These are phyloP conservation scores for Bombus difficillimus DNA, from an alignment of 1,140 invertebrate genomes.

Conservation along the genomic window DNA sequence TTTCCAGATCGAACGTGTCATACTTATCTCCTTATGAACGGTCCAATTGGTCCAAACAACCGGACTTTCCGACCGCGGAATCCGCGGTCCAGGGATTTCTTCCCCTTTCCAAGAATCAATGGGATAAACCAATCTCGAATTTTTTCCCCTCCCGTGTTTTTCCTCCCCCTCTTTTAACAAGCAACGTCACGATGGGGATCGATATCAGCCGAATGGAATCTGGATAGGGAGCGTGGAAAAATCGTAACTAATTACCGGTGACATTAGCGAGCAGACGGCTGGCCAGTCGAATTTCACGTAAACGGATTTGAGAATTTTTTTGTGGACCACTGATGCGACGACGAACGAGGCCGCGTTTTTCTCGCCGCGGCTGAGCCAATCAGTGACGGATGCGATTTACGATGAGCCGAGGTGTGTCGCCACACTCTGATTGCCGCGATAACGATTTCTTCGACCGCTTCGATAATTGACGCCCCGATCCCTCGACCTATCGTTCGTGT, in stretches of 20 bases:
- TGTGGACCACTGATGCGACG: neutral
- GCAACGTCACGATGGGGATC: neutral
- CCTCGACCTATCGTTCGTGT: neutral
- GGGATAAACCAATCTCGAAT: neutral
- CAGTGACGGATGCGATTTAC: conserved; percentile 67
- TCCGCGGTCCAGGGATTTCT: conserved; percentile 10
- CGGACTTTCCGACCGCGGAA: conserved; percentile 33
- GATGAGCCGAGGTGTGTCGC: conserved; percentile 72
- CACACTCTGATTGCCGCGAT: conserved; percentile 76
- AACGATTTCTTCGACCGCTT: conserved; percentile 70
- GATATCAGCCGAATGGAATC: neutral
- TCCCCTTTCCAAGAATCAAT: neutral
- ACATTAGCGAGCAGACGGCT: neutral
- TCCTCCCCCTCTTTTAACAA: too few relatives aligned
- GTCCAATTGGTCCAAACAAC: conserved; percentile 52
- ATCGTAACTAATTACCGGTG: conserved; percentile 13
- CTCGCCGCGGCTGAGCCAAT: conserved; percentile 45
- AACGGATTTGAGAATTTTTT: conserved; percentile 39
- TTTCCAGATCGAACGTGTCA: conserved; percentile 59
- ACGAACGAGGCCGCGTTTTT: conserved; percentile 43
- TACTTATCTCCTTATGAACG: conserved; percentile 50
- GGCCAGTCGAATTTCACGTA: conserved; percentile 3
- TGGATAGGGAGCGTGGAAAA: neutral
- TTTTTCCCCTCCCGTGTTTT: neutral
- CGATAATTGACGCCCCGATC: conserved; percentile 65